Evolutionary conservation across 2,888 invertebrate genomes (phyloP), one percentile per base, ranked within the genome.

Genomic region (Meghimatium bilineatum): DNA sequence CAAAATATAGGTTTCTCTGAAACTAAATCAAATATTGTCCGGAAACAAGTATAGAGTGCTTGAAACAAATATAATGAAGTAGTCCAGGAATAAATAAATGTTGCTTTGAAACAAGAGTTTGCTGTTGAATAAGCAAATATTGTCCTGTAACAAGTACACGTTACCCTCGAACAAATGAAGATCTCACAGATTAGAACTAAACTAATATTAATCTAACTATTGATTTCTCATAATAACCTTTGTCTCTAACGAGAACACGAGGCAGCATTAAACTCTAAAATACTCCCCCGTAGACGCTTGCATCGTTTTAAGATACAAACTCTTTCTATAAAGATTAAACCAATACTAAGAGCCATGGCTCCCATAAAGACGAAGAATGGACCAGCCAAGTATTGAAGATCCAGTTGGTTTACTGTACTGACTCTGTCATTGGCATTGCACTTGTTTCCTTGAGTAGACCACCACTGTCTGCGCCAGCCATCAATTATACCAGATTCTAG

Each of bases 401-500:
- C 89, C 36, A 90, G 85, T 29, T 86, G 75, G 56, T 85, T 85
- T 29, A 88, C 89, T 12, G 85, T 67, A 80, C 87, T 88, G 1
- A 86, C 85, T n/a, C 86, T 80, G 23, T 80, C 81, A 0, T 85
- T 72, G n/a, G 36, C 80, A 20, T 72, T 82, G 80, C 90, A 90
- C 29, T 83, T 83, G 75, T 84, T 86, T 10, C 84, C 79, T n/a
- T 56, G 63, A 49, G 81, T 84, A 1, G 88, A 82, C 90, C 90
- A 90, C 90, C 90, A 90, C 60, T 86, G 86, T 32, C 85, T 82
- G 17, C 85, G 77, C 89, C 89, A 90, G 66, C 89, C 86, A 72
- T 89, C 89, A 14, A 89, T 88, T 75, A 90, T 80, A 6, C 90
- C 90, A 1, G 89, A 88, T 60, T 90, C 90, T 66, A 88, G 88